Evolutionary conservation across 2,113 vertebrate genomes (phyloP).

Genomic region (Pedetes capensis): DNA sequence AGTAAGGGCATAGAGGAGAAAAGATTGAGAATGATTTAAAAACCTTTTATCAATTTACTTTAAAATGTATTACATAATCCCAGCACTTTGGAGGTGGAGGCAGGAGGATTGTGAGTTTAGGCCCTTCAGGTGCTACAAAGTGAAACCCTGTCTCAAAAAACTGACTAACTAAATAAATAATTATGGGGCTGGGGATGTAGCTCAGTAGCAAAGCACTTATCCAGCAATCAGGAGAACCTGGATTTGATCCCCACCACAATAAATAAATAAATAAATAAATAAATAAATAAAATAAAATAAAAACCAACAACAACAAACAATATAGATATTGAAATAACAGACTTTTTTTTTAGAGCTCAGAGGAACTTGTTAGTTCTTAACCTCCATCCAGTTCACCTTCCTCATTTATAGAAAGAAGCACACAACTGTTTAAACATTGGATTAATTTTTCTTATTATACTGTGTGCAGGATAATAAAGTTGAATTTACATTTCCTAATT

Average conservation of each 20-base stretch:
- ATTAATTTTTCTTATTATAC: slow-evolving; percentile 12
- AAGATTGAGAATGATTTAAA: not conserved
- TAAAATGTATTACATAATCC: no score
- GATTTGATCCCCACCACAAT: not conserved
- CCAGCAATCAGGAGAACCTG: not conserved
- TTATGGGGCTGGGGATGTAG: not conserved
- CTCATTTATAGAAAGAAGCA: not conserved
- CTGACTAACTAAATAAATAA: no score
- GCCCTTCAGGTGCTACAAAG: no score
- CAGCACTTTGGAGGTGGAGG: no score
- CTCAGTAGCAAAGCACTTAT: not conserved
- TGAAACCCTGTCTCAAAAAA: no score
- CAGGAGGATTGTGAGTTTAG: no score
- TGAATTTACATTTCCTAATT: not conserved
- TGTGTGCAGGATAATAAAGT: not conserved
- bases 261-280: no score
- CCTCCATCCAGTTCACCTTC: not conserved
- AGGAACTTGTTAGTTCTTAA: not conserved
- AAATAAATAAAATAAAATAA: no score
- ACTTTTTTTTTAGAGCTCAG: not conserved
- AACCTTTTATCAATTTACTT: no score
- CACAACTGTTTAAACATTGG: not conserved
- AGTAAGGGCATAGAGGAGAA: not conserved
- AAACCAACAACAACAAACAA: no score
- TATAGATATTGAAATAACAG: no score